Conservation (phyloP, 2,888 invertebrate genomes). For the Tipula lateralis region DNA sequence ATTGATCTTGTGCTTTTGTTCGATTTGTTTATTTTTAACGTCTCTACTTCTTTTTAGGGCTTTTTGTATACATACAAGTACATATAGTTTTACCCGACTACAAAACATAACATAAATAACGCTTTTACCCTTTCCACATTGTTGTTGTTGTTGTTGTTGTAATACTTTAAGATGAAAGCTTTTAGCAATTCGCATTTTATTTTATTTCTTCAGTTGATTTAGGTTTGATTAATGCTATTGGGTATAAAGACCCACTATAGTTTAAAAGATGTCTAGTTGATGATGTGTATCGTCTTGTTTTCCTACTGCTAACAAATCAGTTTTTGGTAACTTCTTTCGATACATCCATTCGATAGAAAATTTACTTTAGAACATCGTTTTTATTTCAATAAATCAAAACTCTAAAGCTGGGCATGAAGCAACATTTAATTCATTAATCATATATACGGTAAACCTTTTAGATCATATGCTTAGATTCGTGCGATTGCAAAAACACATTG, state of each 20-base stretch:
- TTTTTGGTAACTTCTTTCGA: too few relatives aligned
- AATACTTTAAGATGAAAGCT: neutral
- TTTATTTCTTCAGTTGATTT: neutral
- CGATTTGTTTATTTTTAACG: neutral
- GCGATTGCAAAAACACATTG: too few relatives aligned
- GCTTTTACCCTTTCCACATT: neutral
- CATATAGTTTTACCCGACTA: neutral
- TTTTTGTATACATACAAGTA: neutral
- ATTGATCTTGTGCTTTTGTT: conserved; percentile 9
- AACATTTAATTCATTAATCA: too few relatives aligned
- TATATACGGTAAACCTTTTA: too few relatives aligned
- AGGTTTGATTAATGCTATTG: neutral
- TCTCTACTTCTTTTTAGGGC: neutral
- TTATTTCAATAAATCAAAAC: too few relatives aligned
- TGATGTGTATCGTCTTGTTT: neutral
- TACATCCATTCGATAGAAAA: too few relatives aligned
- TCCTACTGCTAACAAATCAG: neutral
- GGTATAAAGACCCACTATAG: neutral
- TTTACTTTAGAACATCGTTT: too few relatives aligned
- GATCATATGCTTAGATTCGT: too few relatives aligned
- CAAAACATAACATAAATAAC: neutral
- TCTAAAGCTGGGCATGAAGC: too few relatives aligned
- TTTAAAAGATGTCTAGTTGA: neutral
- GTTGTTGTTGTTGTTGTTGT: neutral
- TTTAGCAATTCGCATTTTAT: neutral